Evolutionary conservation across 1,140 invertebrate species (phyloP), one percentile per base, ranked within the genome.

Genomic region (Zeugodacus cucurbitae): DNA sequence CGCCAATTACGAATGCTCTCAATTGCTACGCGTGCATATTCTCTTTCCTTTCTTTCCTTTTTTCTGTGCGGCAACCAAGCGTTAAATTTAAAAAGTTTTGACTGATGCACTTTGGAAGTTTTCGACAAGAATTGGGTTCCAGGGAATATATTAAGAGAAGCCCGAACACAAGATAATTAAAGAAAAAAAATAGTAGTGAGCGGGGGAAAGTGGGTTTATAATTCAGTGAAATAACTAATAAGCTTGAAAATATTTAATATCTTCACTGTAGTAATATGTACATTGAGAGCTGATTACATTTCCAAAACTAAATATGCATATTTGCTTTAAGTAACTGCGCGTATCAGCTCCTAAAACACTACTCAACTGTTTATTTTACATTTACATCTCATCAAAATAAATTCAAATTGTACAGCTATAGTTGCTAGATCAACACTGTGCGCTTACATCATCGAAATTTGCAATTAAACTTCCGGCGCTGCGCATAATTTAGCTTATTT

Each of bases 31-130:
- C 67, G 67, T 74, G 67, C 17, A 41, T 4, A 67, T 67, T 67
- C n/a, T 67, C 11, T 54, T 54, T 54, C 48, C 2, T n/a, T n/a
- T n/a, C 48, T 11, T 59, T 70, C 22, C 26, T 34, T 67, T 17
- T 67, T n/a, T n/a, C n/a, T n/a, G n/a, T 74, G 67, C 41, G 34
- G 17, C 67, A 74, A 74, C 67, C 32, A 74, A 74, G 67, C 34
- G 67, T 74, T 74, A 74, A 74, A 74, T 74, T 74, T 74, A 74
- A 74, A 74, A 74, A 37, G 67, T 74, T 74, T 37, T 37, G 67
- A 74, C 67, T 74, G 67, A 74, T 74, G 67, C 34, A 74, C 67
- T 74, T 74, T 74, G 32, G 34, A 74, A 74, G 67, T 74, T 74
- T 74, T 74, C 67, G 34, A 74, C 32, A 74, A 74, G 34, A 22